phyloP scores from a whole-genome alignment of 2,113 vertebrate species.

The Cariama cristata region DNA sequence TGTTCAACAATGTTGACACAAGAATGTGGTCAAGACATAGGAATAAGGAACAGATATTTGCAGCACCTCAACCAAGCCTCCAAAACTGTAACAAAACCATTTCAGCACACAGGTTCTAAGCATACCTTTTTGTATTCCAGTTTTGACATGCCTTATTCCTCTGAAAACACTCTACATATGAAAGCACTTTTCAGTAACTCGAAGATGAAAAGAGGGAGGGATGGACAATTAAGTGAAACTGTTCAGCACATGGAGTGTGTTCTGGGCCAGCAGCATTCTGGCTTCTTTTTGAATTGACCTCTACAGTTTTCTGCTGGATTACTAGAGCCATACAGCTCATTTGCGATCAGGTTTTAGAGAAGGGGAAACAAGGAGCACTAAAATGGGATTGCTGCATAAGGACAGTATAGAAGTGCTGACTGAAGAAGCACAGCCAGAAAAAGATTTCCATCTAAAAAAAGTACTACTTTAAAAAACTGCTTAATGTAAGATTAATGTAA shows the following conservation, averaged over 20 bases:
- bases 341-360: background rate
- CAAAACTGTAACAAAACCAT: background rate
- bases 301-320: background rate
- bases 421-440: background rate
- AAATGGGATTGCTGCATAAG: background rate
- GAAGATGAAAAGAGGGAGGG: background rate
- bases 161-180: background rate
- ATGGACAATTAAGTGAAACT: background rate
- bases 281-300: background rate
- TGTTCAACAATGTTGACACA: background rate
- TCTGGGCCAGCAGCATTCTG: background rate
- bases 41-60: background rate
- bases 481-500: background rate
- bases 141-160: background rate
- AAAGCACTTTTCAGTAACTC: background rate
- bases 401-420: background rate
- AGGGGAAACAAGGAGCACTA: background rate
- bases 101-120: background rate
- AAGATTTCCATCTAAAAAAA: background rate
- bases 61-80: background rate
- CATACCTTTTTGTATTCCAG: background rate
- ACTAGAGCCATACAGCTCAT: background rate
- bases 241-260: background rate
- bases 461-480: background rate
- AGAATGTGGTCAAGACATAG: background rate